Evolutionary conservation across 2,888 invertebrate genomes (phyloP).

Genomic region (Lycocerus yunnanus): DNA sequence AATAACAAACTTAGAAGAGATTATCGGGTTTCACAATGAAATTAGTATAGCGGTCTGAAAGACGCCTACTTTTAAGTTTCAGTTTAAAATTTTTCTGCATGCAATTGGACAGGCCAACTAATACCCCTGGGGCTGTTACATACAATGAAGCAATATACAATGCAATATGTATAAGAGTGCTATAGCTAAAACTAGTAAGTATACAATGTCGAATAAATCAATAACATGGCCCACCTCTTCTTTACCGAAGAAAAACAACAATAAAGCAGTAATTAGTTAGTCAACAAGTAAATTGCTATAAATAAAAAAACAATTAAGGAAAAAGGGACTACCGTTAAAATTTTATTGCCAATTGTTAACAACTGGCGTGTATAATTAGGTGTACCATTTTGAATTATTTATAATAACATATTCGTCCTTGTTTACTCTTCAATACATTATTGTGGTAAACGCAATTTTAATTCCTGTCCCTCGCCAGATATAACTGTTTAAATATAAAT

Average conservation of each 20-base stretch:
- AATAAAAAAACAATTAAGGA: background rate
- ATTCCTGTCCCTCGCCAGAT: background rate
- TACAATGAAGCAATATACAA: no score
- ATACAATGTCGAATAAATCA: background rate
- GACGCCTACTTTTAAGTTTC: no score
- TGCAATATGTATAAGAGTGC: no score
- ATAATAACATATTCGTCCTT: background rate
- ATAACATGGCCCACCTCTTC: background rate
- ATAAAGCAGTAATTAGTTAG: background rate
- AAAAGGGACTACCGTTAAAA: background rate
- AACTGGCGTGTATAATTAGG: background rate
- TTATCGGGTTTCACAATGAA: no score
- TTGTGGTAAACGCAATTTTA: background rate
- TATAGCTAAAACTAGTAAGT: no score
- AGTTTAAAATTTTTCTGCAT: no score
- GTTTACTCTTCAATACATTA: background rate
- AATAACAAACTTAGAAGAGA: no score
- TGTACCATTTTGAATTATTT: background rate
- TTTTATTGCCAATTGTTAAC: background rate
- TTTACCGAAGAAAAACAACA: background rate
- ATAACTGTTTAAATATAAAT: background rate
- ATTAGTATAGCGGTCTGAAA: no score
- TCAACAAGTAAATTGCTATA: background rate
- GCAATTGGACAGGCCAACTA: no score
- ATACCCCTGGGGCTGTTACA: no score